Evolutionary conservation across 2,113 vertebrate genomes (phyloP).

Genomic region (Monarcha castaneiventris): DNA sequence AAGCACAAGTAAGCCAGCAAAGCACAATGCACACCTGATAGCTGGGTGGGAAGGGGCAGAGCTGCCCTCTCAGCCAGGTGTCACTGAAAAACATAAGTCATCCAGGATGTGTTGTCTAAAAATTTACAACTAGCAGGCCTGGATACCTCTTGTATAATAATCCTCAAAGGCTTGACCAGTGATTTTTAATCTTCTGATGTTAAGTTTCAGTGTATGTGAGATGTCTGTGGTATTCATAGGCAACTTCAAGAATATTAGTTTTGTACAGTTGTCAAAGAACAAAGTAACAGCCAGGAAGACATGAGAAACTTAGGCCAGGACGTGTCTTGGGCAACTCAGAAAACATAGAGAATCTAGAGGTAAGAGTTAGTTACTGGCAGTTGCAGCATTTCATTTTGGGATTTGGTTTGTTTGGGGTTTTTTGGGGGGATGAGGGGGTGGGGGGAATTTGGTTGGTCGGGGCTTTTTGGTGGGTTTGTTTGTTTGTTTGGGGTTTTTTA

Average conservation of each 20-base stretch:
- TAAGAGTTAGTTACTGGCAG: neutral
- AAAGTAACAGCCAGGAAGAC: neutral
- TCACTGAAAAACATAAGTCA: neutral
- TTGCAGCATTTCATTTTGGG: neutral
- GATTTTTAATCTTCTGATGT: neutral
- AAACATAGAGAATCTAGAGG: neutral
- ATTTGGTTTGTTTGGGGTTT: neutral
- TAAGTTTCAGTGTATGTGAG: neutral
- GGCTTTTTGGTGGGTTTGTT: neutral
- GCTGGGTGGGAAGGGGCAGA: neutral
- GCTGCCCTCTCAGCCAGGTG: neutral
- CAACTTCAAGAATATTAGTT: neutral
- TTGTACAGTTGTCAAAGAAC: neutral
- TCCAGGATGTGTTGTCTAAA: neutral
- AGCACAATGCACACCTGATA: neutral
- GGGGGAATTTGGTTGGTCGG: neutral
- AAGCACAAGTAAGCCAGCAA: neutral
- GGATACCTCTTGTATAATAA: neutral
- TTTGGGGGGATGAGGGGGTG: fast-evolving
- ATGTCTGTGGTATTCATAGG: neutral
- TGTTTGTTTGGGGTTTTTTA: neutral
- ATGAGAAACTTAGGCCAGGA: neutral
- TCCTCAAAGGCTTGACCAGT: neutral
- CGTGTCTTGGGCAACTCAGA: neutral
- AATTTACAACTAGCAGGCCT: neutral